Percentiles rank a stretch among this genome's conserved stretches.
Evolutionary conservation across 2,797 vertebrate species (phyloP).

Genomic region (Phyllotis vaccarum): DNA sequence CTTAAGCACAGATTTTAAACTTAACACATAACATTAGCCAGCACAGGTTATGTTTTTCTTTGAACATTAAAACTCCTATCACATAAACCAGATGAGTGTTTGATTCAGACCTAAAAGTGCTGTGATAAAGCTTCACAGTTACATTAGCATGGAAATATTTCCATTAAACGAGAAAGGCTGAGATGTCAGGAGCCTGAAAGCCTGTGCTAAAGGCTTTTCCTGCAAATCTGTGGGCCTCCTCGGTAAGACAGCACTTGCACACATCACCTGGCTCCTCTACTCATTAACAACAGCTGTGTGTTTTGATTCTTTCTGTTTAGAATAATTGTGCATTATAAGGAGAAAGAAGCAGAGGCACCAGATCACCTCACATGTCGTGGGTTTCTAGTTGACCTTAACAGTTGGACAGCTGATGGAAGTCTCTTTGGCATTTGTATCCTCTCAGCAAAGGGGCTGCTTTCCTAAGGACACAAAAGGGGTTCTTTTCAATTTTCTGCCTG

Average conservation of each 20-base stretch:
- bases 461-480: not conserved
- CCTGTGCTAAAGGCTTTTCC: not conserved
- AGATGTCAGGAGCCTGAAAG: too few species aligned
- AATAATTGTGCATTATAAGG: constrained; percentile 22
- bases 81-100: constrained; percentile 7
- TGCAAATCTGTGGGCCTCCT: not conserved
- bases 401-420: not conserved
- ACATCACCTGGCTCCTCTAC: not conserved
- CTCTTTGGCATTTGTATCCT: not conserved
- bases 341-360: not conserved
- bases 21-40: not conserved
- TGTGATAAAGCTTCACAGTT: not conserved
- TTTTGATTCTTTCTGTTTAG: not conserved
- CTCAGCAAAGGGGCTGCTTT: not conserved
- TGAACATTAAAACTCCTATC: not conserved
- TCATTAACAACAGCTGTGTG: not conserved
- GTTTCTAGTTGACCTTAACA: constrained; percentile 30
- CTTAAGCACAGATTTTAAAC: not conserved
- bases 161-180: constrained; percentile 17
- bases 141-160: not conserved
- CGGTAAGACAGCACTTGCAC: constrained; percentile 16
- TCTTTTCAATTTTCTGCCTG: not conserved
- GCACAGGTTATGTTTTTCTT: not conserved
- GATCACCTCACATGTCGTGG: not conserved
- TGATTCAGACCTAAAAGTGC: constrained; percentile 14